Base-by-base conservation (phyloP, 2,113 vertebrate genomes). In the Calcarius ornatus region DNA sequence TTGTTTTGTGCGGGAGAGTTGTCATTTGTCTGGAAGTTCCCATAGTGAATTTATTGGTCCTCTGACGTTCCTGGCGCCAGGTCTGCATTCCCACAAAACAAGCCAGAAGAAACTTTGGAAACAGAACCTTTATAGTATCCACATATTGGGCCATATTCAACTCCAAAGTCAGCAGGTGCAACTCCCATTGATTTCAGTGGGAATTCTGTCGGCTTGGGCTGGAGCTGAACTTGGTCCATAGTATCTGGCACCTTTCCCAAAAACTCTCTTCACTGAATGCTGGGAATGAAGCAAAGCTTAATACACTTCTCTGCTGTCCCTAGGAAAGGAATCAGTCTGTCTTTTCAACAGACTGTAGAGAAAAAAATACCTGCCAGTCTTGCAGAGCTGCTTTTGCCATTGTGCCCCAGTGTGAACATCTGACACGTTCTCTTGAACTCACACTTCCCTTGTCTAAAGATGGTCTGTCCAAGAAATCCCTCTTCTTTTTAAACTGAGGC, bases 11-110 rank as follows among this genome's bases (percentile, higher is more conserved):
- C 0, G 2, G 60, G 59, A 93, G 79, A 83, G 53, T 86, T 96
- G 93, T 96, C 95, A 90, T 90, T 95, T 95, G 88, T 65, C 94
- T 94, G 90, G n/a, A 93, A 95, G 94, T 95, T 96, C 92, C 94
- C 93, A 92, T 81, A 94, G 86, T 88, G 96, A 94, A 96, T 95
- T 88, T 95, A 94, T 81, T 88, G 92, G 87, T 94, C 80, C 78
- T 96, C 91, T 95, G 94, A 81, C 68, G 9, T 66, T 95, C 86
- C 95, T 96, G 95, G 92, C 88, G 82, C 91, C 85, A 81, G 81
- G 81, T 94, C 92, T 90, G 82, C 94, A 90, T 96, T 96, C 94
- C 86, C 86, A 94, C 69, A 97, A 96, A 96, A 94, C 48, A 75
- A 92, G 94, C 94, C 94, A 96, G 88, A 84, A 95, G 94, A 87